These are phyloP conservation scores for Gallirallus australis DNA, from an alignment of 2,797 vertebrate species.

Conservation along the genomic window DNA sequence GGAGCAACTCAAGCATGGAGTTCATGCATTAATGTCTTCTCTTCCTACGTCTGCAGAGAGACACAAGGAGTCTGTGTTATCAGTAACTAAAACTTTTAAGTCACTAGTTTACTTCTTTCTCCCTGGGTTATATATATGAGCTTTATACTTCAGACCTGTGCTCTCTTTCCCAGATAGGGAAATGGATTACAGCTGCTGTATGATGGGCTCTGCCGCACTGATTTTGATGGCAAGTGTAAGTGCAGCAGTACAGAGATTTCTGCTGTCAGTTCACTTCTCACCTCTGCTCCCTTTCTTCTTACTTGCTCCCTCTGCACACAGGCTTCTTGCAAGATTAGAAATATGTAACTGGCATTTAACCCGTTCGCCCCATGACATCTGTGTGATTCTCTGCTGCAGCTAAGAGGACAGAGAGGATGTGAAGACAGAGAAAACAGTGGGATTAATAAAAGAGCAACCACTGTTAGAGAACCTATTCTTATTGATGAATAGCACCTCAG, in stretches of 20 bases:
- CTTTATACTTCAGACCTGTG: not conserved
- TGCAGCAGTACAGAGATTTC: not conserved
- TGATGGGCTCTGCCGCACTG: not conserved
- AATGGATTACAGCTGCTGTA: not conserved
- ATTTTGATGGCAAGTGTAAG: not conserved
- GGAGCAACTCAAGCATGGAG: not conserved
- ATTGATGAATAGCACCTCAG: not conserved
- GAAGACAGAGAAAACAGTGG: not conserved
- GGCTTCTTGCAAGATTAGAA: not conserved
- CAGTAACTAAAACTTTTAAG: not conserved
- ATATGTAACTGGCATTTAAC: not conserved
- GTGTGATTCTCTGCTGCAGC: not conserved
- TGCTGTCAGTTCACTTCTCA: not conserved
- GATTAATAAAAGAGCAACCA: not conserved
- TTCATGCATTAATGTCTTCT: not conserved
- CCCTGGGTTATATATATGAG: not conserved
- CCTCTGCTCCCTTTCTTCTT: not conserved
- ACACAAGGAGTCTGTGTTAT: fast-evolving
- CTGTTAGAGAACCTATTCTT: not conserved
- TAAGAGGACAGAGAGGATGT: not conserved
- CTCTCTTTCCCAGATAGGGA: not conserved
- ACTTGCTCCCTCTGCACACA: not conserved
- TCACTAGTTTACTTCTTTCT: not conserved
- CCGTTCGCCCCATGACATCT: not conserved
- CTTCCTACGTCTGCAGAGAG: fast-evolving